These are phyloP conservation scores for Acleris holmiana DNA, from an alignment of 2,888 invertebrate species.

Conservation along the genomic window DNA sequence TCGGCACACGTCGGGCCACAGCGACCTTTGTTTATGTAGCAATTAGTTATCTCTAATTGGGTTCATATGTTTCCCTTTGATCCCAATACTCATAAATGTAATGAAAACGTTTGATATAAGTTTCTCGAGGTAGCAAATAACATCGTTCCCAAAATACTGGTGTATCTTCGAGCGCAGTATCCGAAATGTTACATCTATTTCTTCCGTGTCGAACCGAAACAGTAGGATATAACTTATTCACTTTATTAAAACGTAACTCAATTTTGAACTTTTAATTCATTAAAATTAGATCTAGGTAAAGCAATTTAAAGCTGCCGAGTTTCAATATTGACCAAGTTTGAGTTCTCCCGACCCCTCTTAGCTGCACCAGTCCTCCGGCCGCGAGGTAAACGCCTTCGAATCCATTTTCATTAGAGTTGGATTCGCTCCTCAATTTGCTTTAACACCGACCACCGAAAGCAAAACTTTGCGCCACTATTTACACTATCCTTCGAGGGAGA, in stretches of 20 bases:
- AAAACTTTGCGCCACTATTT: conserved; percentile 28
- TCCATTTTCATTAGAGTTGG: conserved; percentile 24
- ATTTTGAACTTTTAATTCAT: conserved; percentile 17
- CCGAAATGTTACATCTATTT: neutral
- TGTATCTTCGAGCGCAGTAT: neutral
- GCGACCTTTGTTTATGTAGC: conserved; percentile 21
- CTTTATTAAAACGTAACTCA: conserved; percentile 4
- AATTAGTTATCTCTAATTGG: conserved; percentile 24
- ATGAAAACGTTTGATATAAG: conserved; percentile 13
- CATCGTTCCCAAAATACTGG: neutral
- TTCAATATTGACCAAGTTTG: conserved; percentile 30
- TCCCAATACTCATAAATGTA: conserved; percentile 18
- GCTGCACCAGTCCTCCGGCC: conserved; percentile 11
- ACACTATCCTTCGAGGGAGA: conserved; percentile 16
- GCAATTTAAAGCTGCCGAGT: conserved; percentile 28
- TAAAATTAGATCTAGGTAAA: conserved; percentile 21
- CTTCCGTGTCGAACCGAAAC: too few species aligned
- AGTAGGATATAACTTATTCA: neutral
- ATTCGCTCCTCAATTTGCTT: conserved; percentile 25
- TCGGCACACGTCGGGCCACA: conserved; percentile 1
- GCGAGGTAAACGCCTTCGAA: conserved; percentile 31
- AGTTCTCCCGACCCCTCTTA: conserved; percentile 13
- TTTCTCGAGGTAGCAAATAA: neutral
- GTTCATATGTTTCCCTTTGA: conserved; percentile 22
- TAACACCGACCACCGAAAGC: conserved; percentile 21